These are phyloP conservation scores for Mycetomoellerius zeteki DNA, from an alignment of 1,140 invertebrate genomes.

Conservation along the genomic window DNA sequence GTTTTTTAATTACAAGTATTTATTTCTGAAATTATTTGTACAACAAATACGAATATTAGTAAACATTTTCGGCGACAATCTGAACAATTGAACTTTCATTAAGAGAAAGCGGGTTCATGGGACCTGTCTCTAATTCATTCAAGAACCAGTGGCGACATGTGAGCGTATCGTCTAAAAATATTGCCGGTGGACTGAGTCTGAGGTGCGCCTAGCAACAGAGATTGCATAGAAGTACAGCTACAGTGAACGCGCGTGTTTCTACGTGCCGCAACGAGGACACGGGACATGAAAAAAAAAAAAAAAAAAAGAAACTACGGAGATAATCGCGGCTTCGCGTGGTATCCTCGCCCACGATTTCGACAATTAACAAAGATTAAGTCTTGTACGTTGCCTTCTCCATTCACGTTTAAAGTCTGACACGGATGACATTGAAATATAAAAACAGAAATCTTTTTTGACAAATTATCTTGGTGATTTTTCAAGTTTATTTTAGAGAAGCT, in stretches of 20 bases:
- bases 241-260: slow-evolving; percentile 77
- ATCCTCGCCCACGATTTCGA: slow-evolving; percentile 12
- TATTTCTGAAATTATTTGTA: not conserved
- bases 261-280: slow-evolving; percentile 81
- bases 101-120: slow-evolving; percentile 18
- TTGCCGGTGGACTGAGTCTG: slow-evolving; percentile 77
- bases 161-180: slow-evolving; percentile 84
- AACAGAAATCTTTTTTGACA: not conserved
- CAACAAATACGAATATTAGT: not conserved
- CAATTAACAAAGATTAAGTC: slow-evolving; percentile 20
- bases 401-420: not conserved
- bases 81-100: slow-evolving; percentile 23
- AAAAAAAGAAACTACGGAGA: slow-evolving; percentile 58
- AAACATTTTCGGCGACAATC: not conserved
- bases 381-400: not conserved
- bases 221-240: slow-evolving; percentile 83
- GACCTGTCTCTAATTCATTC: slow-evolving; percentile 68
- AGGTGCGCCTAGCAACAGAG: slow-evolving; percentile 85
- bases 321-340: slow-evolving; percentile 11
- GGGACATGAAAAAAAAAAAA: slow-evolving; percentile 76
- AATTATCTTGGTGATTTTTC: not conserved
- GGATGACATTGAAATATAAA: slow-evolving; percentile 15
- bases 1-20: too few species aligned
- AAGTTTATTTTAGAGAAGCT: not conserved
- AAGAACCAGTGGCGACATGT: slow-evolving; percentile 76